Base-by-base conservation (phyloP, 2,888 invertebrate species). In the Acanthacorydalis orientalis region DNA sequence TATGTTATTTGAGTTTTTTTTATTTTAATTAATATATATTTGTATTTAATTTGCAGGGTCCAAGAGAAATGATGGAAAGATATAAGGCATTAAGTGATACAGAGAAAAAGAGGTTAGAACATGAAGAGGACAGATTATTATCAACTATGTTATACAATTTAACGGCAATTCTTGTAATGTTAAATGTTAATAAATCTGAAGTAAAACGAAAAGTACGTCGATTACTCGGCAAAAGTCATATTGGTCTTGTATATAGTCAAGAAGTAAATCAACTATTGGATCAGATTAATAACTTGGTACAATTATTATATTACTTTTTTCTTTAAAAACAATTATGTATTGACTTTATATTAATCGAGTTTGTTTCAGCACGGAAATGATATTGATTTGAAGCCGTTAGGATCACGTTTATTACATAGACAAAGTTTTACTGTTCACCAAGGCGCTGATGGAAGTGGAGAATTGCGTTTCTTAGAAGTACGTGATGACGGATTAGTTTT, bases 351-450 rank as follows among this genome's bases (percentile, higher is more conserved):
- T 35, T 11, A 43, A 35, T 38, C 38, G 32, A 1, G 7, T 52
- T 43, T 49, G 44, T 55, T 60, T 60, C 65, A 97, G 93, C 86
- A 91, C 69, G 97, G 95, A 43, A 98, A 98, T 67, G 95, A 96
- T 63, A 93, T 98, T 52, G 95, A 95, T 61, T 70, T 99, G 57
- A 92, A 93, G 65, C 97, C 97, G 8, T 72, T 96, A 52, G 91
- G 91, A 1, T 98, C 97, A 48, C 79, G 98, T 15, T 78, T 93
- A 61, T 78, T 96, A 64, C 93, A 97, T 61, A 83, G 97, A 46
- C 95, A 96, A 61, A 91, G 93, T 53, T 99, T 99, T 70, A 95
- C 96, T 1, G 97, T 99, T 31, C 95, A 97, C 68, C 87, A 89
- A 53, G 95, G 92, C 4, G 78, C 81, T n/a, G 95, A 96, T 69